Evolutionary conservation across 2,888 invertebrate genomes (phyloP).

Genomic region (Apodemia zela): DNA sequence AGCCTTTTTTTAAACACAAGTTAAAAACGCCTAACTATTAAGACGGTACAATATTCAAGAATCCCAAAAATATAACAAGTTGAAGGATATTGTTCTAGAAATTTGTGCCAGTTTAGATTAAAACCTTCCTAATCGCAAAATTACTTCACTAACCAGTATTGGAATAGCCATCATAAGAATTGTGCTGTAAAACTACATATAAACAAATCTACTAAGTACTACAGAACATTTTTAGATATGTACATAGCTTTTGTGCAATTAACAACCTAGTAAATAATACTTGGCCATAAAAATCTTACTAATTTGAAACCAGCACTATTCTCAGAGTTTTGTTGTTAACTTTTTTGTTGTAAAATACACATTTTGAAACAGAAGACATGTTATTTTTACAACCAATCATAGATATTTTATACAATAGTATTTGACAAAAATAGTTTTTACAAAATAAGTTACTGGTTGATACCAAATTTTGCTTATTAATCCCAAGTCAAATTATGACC

Average conservation of each 20-base stretch:
- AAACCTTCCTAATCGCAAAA: background rate
- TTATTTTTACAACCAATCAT: too few relatives aligned
- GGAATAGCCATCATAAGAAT: background rate
- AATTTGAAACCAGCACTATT: too few relatives aligned
- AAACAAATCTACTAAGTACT: background rate
- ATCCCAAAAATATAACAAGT: background rate
- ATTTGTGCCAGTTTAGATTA: background rate
- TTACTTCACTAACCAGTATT: constrained; percentile 3
- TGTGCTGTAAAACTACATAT: background rate
- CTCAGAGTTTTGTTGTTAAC: too few relatives aligned
- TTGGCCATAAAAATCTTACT: background rate
- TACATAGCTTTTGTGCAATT: background rate
- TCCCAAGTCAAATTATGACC: too few relatives aligned
- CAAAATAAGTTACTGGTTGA: too few relatives aligned
- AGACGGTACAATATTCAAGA: background rate
- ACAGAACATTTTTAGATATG: background rate
- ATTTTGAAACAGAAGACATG: too few relatives aligned
- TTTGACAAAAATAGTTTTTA: too few relatives aligned
- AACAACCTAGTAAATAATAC: background rate
- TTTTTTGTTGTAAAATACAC: too few relatives aligned
- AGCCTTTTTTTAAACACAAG: background rate
- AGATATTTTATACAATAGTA: too few relatives aligned
- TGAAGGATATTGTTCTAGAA: background rate
- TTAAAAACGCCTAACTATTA: constrained; percentile 1
- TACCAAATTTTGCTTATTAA: too few relatives aligned